Percentiles rank a stretch among this genome's conserved stretches.
Evolutionary conservation across 2,888 invertebrate species (phyloP).

Genomic region (Oxytorus armatus): DNA sequence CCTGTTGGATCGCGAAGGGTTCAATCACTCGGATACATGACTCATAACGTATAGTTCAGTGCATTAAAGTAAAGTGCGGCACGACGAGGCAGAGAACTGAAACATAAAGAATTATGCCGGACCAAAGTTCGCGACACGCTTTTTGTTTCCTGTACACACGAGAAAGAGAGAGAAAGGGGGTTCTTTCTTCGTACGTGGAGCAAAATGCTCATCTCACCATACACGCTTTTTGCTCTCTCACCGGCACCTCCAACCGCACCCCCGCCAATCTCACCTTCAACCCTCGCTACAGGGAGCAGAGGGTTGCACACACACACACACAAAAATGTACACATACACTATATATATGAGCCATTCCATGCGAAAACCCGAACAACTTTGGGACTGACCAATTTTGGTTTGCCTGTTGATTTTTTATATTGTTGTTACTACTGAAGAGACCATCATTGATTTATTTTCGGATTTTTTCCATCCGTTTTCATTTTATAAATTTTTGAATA

Average conservation of each 20-base stretch:
- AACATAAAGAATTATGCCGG: slow-evolving; percentile 36
- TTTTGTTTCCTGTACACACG: slow-evolving; percentile 37
- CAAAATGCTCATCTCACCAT: slow-evolving; percentile 53
- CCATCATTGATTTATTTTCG: no score
- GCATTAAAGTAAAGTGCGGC: slow-evolving; percentile 6
- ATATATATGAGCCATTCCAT: no score
- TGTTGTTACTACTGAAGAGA: no score
- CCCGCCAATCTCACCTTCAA: slow-evolving; percentile 53
- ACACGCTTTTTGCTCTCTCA: slow-evolving; percentile 53
- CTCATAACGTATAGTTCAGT: slow-evolving; percentile 45
- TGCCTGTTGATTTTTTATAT: no score
- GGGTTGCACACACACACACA: slow-evolving; percentile 25
- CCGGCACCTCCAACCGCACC: slow-evolving; percentile 5
- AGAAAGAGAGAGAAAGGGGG: not conserved
- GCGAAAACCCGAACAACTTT: no score
- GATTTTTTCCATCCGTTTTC: no score
- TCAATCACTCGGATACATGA: slow-evolving; percentile 47
- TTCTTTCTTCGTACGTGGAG: slow-evolving; percentile 24
- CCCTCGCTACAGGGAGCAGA: slow-evolving; percentile 42
- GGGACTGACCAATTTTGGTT: no score
- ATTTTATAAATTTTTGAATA: no score
- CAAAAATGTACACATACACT: not conserved
- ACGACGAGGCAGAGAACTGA: slow-evolving; percentile 31
- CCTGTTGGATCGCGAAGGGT: slow-evolving; percentile 20
- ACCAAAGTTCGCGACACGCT: slow-evolving; percentile 13